These are phyloP conservation scores for Sebastolobus alascanus DNA, from an alignment of 2,797 vertebrate species.

Conservation along the genomic window DNA sequence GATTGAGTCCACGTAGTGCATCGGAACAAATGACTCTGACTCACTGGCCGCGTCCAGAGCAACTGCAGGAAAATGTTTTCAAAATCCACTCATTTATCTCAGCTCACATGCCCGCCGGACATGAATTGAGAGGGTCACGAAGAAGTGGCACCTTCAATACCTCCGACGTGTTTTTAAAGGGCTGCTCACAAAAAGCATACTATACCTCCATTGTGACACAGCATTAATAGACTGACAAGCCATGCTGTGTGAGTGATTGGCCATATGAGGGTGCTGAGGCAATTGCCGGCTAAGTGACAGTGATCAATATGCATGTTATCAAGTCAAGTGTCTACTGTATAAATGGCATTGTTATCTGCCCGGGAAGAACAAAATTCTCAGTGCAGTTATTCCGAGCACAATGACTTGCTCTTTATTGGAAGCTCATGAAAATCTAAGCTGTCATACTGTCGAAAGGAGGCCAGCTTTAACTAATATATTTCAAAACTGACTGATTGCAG, in stretches of 20 bases:
- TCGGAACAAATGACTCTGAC: constrained; percentile 38
- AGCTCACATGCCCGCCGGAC: neutral
- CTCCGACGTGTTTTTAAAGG: neutral
- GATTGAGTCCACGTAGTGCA: constrained; percentile 39
- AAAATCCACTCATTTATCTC: constrained; percentile 30
- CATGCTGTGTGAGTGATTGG: constrained; percentile 3
- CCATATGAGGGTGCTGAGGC: constrained; percentile 15
- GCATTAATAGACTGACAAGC: constrained; percentile 1
- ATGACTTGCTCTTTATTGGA: constrained; percentile 64
- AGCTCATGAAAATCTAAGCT: constrained; percentile 66
- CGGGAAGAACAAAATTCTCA: constrained; percentile 59
- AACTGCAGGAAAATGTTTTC: constrained; percentile 21
- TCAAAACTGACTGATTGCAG: constrained; percentile 59
- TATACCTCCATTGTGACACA: neutral
- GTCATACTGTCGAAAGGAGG: constrained; percentile 71
- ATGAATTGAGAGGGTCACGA: neutral
- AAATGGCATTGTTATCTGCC: constrained; percentile 52
- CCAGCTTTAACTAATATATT: constrained; percentile 65
- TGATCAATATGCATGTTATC: constrained; percentile 64
- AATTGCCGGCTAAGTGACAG: constrained; percentile 43
- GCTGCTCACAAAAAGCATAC: neutral
- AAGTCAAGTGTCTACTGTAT: constrained; percentile 26
- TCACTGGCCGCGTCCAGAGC: constrained; percentile 15
- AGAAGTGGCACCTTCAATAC: neutral
- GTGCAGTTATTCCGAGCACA: constrained; percentile 56